These are phyloP conservation scores for Polypedilum pembai DNA, from an alignment of 1,140 invertebrate genomes.

Conservation along the genomic window DNA sequence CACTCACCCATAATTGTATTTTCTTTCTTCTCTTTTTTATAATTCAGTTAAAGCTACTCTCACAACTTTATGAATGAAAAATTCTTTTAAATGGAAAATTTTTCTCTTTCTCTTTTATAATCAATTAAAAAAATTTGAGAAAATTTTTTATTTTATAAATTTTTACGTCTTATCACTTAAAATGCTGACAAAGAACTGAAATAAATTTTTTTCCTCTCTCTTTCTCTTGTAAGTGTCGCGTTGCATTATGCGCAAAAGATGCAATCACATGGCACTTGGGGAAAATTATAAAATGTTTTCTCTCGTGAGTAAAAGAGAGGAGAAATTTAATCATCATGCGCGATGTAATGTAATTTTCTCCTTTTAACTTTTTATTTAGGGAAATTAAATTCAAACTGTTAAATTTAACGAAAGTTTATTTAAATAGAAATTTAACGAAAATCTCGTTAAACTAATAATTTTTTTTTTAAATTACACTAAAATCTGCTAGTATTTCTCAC, in stretches of 20 bases:
- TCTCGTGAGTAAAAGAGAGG: background rate
- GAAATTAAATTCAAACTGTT: no score
- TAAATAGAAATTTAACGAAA: no score
- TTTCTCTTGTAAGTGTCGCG: background rate
- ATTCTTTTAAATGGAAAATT: background rate
- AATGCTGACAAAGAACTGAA: slow-evolving; percentile 21
- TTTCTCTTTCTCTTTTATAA: background rate
- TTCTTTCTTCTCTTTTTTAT: background rate
- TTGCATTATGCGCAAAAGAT: no score
- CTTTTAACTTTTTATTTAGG: no score
- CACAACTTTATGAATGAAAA: no score
- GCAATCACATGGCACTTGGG: no score
- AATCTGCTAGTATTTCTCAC: no score
- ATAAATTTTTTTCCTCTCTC: background rate
- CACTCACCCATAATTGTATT: slow-evolving; percentile 4
- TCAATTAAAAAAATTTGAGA: background rate
- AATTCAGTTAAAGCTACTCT: background rate
- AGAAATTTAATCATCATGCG: background rate
- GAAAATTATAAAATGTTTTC: no score
- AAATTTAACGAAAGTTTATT: no score
- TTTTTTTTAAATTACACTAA: no score
- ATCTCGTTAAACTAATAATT: no score
- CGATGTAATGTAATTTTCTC: background rate
- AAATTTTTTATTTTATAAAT: background rate
- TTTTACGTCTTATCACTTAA: slow-evolving; percentile 1